phyloP scores from a whole-genome alignment of 2,113 vertebrate genomes.

The Eudyptes chrysolophus region DNA sequence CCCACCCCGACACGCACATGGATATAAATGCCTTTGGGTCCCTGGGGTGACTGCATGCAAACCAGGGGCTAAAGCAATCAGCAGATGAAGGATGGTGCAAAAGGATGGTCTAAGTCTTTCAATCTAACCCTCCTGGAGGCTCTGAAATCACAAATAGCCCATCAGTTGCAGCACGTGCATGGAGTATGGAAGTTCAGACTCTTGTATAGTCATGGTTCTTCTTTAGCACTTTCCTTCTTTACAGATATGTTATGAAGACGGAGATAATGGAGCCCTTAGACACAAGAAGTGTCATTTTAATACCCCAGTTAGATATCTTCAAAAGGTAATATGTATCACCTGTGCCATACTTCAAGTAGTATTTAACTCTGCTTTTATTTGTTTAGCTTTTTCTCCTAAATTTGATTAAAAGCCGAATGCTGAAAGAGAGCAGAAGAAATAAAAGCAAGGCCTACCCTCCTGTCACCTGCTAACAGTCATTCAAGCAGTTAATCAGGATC shows the following conservation, averaged over 20 bases:
- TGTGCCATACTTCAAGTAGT: not conserved
- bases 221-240: not conserved
- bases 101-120: not conserved
- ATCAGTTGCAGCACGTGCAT: rapidly evolving
- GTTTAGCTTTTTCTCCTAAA: not conserved
- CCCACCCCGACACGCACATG: rapidly evolving
- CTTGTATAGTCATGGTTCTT: too few species aligned
- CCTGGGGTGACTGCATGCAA: rapidly evolving
- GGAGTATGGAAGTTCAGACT: not conserved
- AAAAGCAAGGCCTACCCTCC: not conserved
- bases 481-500: not conserved
- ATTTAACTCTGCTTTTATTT: not conserved
- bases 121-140: not conserved
- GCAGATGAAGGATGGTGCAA: not conserved
- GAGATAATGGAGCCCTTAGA: not conserved
- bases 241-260: not conserved
- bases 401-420: not conserved
- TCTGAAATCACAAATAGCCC: not conserved
- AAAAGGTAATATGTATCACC: not conserved
- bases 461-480: not conserved
- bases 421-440: not conserved
- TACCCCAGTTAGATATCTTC: not conserved
- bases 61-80: not conserved
- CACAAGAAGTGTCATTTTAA: not conserved
- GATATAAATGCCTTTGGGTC: not conserved